Percentiles rank a stretch among this genome's conserved stretches.
Evolutionary conservation across 2,888 invertebrate species (phyloP).

Genomic region (Sisyra terminalis): DNA sequence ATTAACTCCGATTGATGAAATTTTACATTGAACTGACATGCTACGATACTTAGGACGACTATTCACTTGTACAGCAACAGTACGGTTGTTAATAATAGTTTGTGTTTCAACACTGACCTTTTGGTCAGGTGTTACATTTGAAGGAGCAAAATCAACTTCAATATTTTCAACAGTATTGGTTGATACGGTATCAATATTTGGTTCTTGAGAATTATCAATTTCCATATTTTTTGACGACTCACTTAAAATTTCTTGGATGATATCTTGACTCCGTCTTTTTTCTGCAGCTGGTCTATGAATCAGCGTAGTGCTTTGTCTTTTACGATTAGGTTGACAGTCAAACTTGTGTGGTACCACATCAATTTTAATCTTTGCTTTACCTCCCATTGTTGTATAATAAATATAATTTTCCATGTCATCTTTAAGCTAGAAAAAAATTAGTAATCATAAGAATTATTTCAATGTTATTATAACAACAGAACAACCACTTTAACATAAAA

Average conservation of each 20-base stretch:
- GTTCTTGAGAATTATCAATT: slow-evolving; percentile 3
- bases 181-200: neutral
- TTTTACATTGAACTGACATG: slow-evolving; percentile 8
- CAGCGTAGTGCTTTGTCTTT: neutral
- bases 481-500: neutral
- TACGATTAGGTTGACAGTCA: slow-evolving; percentile 8
- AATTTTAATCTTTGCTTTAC: slow-evolving; percentile 6
- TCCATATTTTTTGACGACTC: slow-evolving; percentile 2
- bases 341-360: slow-evolving; percentile 9
- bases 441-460: slow-evolving; percentile 4
- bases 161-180: neutral
- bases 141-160: slow-evolving; percentile 7
- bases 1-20: slow-evolving; percentile 5
- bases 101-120: slow-evolving; percentile 8
- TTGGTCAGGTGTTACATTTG: slow-evolving; percentile 2
- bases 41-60: slow-evolving; percentile 9
- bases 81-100: slow-evolving; percentile 8
- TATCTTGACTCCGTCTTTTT: too few species aligned
- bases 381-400: slow-evolving; percentile 8
- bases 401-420: slow-evolving; percentile 8
- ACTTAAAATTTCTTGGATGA: too few species aligned
- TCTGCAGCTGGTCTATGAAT: slow-evolving; percentile 6
- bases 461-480: slow-evolving; percentile 1
- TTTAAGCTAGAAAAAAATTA: slow-evolving; percentile 6
- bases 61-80: slow-evolving; percentile 8